These are phyloP conservation scores for Drosophila nebulosa DNA, from an alignment of 1,140 invertebrate species.

Conservation along the genomic window DNA sequence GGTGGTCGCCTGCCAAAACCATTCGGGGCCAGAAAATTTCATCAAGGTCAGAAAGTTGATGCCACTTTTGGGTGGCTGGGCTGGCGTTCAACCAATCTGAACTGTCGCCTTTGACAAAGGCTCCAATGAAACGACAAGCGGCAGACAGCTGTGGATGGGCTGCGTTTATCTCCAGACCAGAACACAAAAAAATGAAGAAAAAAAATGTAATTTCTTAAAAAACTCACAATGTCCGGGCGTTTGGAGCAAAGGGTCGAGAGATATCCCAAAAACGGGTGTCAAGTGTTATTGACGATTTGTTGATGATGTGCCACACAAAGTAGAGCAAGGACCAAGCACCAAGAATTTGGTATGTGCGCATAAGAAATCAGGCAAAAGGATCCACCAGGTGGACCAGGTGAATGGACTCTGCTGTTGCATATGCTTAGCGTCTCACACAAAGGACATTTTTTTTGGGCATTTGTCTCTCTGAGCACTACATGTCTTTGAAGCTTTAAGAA, in stretches of 20 bases:
- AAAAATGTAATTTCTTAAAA: constrained; percentile 73
- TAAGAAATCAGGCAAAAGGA: constrained; percentile 35
- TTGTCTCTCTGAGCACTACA: constrained; percentile 9
- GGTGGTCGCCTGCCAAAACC: constrained; percentile 21
- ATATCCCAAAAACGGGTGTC: constrained; percentile 60
- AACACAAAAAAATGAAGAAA: constrained; percentile 29
- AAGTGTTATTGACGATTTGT: constrained; percentile 79
- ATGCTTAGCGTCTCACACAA: constrained; percentile 29
- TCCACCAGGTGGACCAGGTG: constrained; percentile 25
- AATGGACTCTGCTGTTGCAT: constrained; percentile 25
- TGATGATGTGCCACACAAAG: constrained; percentile 71
- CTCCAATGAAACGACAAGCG: constrained; percentile 30
- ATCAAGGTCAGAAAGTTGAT: constrained; percentile 68
- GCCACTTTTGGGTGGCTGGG: constrained; percentile 38
- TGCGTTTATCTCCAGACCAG: constrained; percentile 47
- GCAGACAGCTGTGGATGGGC: constrained; percentile 8
- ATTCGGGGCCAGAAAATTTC: constrained; percentile 35
- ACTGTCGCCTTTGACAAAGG: constrained; percentile 49
- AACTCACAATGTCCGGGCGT: constrained; percentile 39
- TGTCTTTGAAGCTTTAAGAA: constrained; percentile 20
- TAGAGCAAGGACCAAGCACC: not conserved
- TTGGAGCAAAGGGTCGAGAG: constrained; percentile 34
- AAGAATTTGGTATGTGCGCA: constrained; percentile 21
- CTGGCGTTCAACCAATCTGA: constrained; percentile 36
- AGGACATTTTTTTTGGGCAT: constrained; percentile 11